phyloP scores from a whole-genome alignment of 2,113 vertebrate species.

The Aphyosemion australe region DNA sequence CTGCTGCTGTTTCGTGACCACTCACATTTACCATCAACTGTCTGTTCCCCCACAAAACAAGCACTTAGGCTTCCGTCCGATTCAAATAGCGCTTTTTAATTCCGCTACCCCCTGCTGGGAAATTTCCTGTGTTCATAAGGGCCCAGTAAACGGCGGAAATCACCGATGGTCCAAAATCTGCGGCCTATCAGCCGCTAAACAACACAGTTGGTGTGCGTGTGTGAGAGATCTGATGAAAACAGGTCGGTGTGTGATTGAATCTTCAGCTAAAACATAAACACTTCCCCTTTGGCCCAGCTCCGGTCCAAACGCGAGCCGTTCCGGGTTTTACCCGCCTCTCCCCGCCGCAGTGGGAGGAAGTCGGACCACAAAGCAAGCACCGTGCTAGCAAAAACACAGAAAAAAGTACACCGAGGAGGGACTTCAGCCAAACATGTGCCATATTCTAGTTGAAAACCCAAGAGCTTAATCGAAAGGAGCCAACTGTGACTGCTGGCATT shows the following conservation, averaged over 20 bases:
- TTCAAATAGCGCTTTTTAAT: background rate
- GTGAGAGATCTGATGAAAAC: too few relatives aligned
- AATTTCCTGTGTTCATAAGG: background rate
- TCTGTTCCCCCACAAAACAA: background rate
- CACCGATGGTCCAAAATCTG: too few relatives aligned
- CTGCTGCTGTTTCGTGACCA: too few relatives aligned
- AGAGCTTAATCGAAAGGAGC: background rate
- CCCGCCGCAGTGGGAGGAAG: slow-evolving; percentile 76
- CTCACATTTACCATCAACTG: background rate
- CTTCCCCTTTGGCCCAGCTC: slow-evolving; percentile 24
- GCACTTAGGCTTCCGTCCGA: background rate
- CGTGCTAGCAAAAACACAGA: slow-evolving; percentile 22
- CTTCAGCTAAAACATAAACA: background rate
- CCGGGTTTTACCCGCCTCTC: slow-evolving; percentile 61
- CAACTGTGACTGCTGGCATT: background rate
- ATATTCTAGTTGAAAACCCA: background rate
- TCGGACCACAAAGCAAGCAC: slow-evolving; percentile 52
- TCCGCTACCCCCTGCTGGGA: background rate
- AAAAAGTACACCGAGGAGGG: slow-evolving; percentile 20
- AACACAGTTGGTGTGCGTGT: too few relatives aligned
- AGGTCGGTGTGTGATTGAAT: too few relatives aligned
- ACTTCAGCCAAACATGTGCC: slow-evolving; percentile 14
- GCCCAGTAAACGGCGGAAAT: too few relatives aligned
- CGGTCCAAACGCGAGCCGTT: slow-evolving; percentile 13
- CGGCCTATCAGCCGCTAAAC: too few relatives aligned